Evolutionary conservation across 35 echinoderm and acorn worm species (phyloP).

Genomic region (Amphiura filiformis): DNA sequence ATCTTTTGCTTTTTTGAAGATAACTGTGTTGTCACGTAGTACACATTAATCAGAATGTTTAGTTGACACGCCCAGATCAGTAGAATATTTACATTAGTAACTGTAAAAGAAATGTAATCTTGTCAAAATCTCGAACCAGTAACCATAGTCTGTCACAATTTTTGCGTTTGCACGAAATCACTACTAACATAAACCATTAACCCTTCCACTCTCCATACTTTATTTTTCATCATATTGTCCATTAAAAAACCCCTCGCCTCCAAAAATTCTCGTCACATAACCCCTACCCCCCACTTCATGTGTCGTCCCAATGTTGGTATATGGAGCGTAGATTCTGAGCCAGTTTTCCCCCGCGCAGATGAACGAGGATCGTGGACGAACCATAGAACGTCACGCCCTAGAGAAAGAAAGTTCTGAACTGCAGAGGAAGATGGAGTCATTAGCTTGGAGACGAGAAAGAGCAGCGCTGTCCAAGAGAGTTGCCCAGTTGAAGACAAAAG

Average conservation of each 20-base stretch:
- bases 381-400: slow-evolving; percentile 22
- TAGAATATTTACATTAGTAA: too few species aligned
- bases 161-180: background rate
- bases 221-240: background rate
- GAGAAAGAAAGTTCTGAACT: slow-evolving; percentile 59
- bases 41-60: too few species aligned
- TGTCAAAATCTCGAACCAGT: background rate
- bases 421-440: slow-evolving; percentile 70
- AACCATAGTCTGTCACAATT: background rate
- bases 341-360: slow-evolving; percentile 39
- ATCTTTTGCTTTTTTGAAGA: too few species aligned
- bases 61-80: too few species aligned
- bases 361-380: slow-evolving; percentile 46
- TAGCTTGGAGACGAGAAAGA: slow-evolving; percentile 64
- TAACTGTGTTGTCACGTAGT: too few species aligned
- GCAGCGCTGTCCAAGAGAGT: slow-evolving; percentile 51
- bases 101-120: background rate
- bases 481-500: slow-evolving; percentile 64
- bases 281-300: background rate
- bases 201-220: slow-evolving; percentile 5
- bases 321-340: slow-evolving; percentile 12
- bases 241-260: background rate
- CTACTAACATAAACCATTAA: background rate
- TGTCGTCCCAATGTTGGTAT: background rate
- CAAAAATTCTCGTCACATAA: background rate